These are phyloP conservation scores for Netelia fuscicornis DNA, from an alignment of 2,888 invertebrate genomes.

Conservation along the genomic window DNA sequence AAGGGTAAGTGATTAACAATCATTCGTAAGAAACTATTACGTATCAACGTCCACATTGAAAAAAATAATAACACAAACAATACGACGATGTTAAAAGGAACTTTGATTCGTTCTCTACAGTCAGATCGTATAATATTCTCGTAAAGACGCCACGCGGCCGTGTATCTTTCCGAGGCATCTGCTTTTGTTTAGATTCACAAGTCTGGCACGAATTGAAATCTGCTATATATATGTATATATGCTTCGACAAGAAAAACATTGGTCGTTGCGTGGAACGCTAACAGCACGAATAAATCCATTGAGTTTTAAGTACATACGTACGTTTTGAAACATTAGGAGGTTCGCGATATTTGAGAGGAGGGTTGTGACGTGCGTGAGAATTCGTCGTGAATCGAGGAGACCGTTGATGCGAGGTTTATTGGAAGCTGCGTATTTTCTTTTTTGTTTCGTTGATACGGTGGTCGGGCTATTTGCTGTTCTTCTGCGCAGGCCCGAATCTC, in stretches of 20 bases:
- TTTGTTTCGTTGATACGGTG: neutral
- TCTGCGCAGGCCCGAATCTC: neutral
- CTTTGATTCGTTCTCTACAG: neutral
- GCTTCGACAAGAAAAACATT: too few species aligned
- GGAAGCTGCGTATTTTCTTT: neutral
- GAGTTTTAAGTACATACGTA: neutral
- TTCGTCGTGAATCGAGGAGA: neutral
- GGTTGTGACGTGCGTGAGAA: neutral
- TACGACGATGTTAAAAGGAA: neutral
- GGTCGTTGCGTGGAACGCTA: neutral
- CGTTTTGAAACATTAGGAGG: too few species aligned
- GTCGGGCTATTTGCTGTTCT: neutral
- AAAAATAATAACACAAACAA: conserved; percentile 2
- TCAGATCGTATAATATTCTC: neutral
- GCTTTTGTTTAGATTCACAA: neutral
- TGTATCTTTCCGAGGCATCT: neutral
- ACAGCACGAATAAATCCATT: neutral
- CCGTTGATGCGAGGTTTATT: neutral
- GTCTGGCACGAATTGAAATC: neutral
- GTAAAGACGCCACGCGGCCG: neutral
- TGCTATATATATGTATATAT: neutral
- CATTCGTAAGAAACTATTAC: neutral
- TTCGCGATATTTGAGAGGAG: neutral
- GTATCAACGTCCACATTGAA: neutral
- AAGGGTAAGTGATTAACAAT: conserved; percentile 50